Conservation (phyloP, 2,888 invertebrate species). For the Trachelus stipa region DNA sequence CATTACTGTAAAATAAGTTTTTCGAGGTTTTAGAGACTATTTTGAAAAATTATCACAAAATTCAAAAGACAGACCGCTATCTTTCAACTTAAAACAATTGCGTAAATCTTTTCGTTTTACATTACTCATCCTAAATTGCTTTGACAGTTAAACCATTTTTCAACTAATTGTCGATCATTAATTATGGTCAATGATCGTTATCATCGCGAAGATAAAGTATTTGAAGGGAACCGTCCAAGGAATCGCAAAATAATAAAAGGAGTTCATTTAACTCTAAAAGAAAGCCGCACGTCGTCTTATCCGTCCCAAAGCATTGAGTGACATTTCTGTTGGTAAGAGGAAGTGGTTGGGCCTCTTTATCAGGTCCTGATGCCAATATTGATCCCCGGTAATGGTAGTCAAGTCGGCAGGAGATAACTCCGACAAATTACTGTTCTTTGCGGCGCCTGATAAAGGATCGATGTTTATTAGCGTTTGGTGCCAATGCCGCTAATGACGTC, state of each 20-base stretch:
- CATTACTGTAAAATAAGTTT: background rate
- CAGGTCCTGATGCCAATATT: conserved; percentile 45
- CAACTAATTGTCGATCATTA: background rate
- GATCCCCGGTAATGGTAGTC: conserved; percentile 37
- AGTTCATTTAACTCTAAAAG: background rate
- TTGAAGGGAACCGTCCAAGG: background rate
- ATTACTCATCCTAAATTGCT: background rate
- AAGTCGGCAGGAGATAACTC: conserved; percentile 34
- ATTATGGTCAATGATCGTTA: background rate
- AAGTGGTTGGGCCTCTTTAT: conserved; percentile 37
- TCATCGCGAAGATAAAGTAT: background rate
- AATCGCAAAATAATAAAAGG: conserved; percentile 2
- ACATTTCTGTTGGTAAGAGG: conserved; percentile 24
- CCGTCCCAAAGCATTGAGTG: conserved; percentile 31
- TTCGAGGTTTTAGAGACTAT: too few species aligned
- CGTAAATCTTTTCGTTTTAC: background rate
- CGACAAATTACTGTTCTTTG: conserved; percentile 44
- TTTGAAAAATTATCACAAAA: background rate
- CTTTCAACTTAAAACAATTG: background rate
- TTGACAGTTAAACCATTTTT: background rate
- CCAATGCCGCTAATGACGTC: conserved; percentile 38
- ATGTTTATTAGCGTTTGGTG: conserved; percentile 41
- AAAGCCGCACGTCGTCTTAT: conserved; percentile 23
- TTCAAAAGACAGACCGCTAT: background rate
- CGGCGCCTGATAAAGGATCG: conserved; percentile 37